Evolutionary conservation across 2,797 vertebrate genomes (phyloP).

Genomic region (Mus spretus): DNA sequence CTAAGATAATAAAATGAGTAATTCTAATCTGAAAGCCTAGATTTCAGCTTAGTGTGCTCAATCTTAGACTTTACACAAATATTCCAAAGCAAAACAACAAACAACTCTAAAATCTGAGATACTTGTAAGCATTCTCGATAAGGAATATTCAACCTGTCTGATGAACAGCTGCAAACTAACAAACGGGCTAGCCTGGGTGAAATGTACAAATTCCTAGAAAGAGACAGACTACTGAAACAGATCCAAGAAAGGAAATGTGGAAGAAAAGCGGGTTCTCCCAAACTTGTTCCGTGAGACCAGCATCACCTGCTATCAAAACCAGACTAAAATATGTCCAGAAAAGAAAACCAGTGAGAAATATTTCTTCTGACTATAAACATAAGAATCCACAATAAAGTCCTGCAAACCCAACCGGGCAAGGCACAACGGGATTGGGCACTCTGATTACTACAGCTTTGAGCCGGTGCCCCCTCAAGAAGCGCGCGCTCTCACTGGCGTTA

Average conservation of each 20-base stretch:
- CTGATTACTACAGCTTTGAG: background rate
- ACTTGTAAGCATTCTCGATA: background rate
- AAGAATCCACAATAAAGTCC: background rate
- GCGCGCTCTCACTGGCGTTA: background rate
- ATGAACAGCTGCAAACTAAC: background rate
- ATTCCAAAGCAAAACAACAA: background rate
- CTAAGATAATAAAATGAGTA: background rate
- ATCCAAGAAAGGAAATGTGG: background rate
- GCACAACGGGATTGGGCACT: background rate
- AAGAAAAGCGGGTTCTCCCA: background rate
- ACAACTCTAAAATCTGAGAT: background rate
- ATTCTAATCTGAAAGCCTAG: background rate
- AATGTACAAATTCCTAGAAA: slow-evolving; percentile 19
- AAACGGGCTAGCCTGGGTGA: background rate
- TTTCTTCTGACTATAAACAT: background rate
- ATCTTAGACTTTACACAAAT: background rate
- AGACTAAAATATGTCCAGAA: background rate
- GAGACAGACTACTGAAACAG: background rate
- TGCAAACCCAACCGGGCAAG: background rate
- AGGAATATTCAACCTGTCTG: background rate
- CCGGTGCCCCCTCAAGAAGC: background rate
- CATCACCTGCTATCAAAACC: background rate
- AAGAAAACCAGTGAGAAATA: background rate
- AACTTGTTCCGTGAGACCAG: background rate
- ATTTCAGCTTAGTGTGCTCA: background rate